These are phyloP conservation scores for Emberiza fucata DNA, from an alignment of 2,113 vertebrate genomes.

Conservation along the genomic window DNA sequence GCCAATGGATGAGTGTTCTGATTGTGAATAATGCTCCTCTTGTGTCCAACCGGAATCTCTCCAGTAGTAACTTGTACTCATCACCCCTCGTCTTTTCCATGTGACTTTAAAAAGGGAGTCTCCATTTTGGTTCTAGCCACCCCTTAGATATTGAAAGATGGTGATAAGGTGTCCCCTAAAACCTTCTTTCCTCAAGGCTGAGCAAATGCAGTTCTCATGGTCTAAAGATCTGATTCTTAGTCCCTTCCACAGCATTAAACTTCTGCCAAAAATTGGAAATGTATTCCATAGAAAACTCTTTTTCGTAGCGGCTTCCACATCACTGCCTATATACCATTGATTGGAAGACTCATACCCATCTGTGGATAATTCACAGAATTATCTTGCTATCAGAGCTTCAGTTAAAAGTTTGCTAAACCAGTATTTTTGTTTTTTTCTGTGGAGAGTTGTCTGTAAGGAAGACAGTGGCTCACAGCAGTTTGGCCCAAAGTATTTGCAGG, in stretches of 20 bases:
- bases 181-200: background rate
- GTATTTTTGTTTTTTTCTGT: rapidly evolving
- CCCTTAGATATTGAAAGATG: background rate
- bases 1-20: background rate
- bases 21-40: background rate
- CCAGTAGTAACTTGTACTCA: background rate
- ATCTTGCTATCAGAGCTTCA: background rate
- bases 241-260: background rate
- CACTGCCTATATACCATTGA: background rate
- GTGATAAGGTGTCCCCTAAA: background rate
- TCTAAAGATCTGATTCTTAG: background rate
- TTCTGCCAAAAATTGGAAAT: background rate
- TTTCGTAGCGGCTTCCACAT: background rate
- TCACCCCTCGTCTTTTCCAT: background rate
- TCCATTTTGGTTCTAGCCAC: background rate
- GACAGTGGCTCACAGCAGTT: background rate
- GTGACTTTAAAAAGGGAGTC: background rate
- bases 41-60: background rate
- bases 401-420: background rate
- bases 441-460: background rate
- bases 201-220: background rate
- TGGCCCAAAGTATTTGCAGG: background rate
- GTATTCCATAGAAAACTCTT: background rate
- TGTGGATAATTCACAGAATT: background rate
- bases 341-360: background rate